Evolutionary conservation across 2,113 vertebrate genomes (phyloP).

Genomic region (Macheiramphus alcinus): DNA sequence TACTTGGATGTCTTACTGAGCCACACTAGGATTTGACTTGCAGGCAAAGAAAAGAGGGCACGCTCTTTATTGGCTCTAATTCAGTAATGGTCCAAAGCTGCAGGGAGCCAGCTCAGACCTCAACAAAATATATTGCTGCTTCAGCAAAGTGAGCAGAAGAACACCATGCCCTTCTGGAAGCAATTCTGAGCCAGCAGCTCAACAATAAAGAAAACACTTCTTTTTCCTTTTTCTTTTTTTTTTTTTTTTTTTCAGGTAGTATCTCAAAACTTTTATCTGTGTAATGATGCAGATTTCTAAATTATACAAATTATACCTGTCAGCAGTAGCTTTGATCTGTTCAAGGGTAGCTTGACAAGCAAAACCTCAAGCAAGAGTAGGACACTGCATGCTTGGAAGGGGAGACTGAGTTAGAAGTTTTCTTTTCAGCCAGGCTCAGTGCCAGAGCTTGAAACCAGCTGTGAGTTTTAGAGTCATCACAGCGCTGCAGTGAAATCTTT

Average conservation of each 20-base stretch:
- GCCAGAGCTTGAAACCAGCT: background rate
- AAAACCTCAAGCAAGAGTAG: background rate
- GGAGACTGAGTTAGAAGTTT: background rate
- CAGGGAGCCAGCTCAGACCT: constrained; percentile 4
- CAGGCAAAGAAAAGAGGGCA: constrained; percentile 20
- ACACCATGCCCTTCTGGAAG: constrained; percentile 3
- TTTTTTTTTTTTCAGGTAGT: background rate
- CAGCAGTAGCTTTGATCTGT: background rate
- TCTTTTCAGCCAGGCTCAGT: background rate
- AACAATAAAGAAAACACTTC: background rate
- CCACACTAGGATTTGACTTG: background rate
- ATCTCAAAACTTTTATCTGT: background rate
- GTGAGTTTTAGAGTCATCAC: background rate
- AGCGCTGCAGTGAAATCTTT: background rate
- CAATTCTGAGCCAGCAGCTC: background rate
- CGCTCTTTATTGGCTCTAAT: background rate
- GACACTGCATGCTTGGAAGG: background rate
- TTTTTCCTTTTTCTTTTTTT: too few relatives aligned
- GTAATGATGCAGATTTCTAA: background rate
- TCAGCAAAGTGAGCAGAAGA: background rate
- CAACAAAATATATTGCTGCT: background rate
- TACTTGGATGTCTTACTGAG: background rate
- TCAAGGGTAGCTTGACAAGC: background rate
- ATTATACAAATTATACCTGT: background rate
- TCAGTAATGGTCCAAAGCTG: constrained; percentile 21